These are phyloP conservation scores for Busseola fusca DNA, from an alignment of 2,888 invertebrate genomes.

Conservation along the genomic window DNA sequence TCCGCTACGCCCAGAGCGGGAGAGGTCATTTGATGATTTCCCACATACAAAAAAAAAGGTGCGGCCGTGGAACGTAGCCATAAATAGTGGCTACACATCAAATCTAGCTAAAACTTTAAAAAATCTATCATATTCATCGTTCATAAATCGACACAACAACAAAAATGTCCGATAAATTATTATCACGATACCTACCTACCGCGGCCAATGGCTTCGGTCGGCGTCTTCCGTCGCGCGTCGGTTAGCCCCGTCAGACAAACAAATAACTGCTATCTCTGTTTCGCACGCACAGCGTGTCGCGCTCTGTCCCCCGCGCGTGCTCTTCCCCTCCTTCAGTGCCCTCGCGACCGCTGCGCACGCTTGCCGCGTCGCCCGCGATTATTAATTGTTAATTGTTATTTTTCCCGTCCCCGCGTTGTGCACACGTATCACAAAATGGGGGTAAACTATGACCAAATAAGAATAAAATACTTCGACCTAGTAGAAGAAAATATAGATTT, in stretches of 20 bases:
- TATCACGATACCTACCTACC: not conserved
- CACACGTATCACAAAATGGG: constrained; percentile 42
- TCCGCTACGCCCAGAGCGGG: too few relatives aligned
- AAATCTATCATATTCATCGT: not conserved
- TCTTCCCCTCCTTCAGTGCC: constrained; percentile 18
- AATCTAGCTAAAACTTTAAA: not conserved
- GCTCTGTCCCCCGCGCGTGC: not conserved
- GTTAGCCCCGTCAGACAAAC: not conserved
- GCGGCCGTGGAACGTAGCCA: too few relatives aligned
- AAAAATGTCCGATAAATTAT: not conserved
- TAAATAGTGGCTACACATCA: too few relatives aligned
- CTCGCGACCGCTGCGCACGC: constrained; percentile 24
- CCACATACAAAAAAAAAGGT: too few relatives aligned
- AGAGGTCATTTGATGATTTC: too few relatives aligned
- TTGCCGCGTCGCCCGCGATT: not conserved
- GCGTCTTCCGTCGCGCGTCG: not conserved
- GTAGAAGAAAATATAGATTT: not conserved
- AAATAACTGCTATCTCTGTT: constrained; percentile 29
- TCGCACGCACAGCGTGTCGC: not conserved
- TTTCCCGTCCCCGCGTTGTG: not conserved
- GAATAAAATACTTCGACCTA: not conserved
- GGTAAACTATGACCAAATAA: constrained; percentile 19
- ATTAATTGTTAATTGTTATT: constrained; percentile 13
- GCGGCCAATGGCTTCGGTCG: not conserved
- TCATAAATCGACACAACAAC: not conserved